Evolutionary conservation across 2,797 vertebrate species (phyloP).

Genomic region (Rhynchonycteris naso): DNA sequence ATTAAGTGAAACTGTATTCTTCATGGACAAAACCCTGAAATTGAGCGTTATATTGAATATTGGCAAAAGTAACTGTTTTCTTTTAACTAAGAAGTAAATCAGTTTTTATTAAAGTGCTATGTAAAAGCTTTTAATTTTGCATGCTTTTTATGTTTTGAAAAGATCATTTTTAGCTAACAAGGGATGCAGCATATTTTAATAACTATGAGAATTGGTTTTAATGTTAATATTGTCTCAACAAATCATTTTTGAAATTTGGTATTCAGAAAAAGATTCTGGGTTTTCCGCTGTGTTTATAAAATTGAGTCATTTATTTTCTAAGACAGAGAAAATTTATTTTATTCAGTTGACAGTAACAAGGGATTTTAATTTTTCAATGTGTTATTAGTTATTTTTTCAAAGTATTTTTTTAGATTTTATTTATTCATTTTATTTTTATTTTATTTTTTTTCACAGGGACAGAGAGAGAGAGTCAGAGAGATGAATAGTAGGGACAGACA

Average conservation of each 20-base stretch:
- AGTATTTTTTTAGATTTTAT: too few relatives aligned
- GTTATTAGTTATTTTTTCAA: conserved; percentile 35
- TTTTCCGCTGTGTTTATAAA: conserved; percentile 83
- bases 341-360: conserved; percentile 70
- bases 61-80: conserved; percentile 78
- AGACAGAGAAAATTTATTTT: conserved; percentile 77
- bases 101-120: conserved; percentile 82
- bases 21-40: conserved; percentile 68
- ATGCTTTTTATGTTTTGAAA: conserved; percentile 81
- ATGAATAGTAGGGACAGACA: too few relatives aligned
- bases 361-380: conserved; percentile 52
- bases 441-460: too few relatives aligned
- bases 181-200: conserved; percentile 82
- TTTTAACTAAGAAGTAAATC: conserved; percentile 80
- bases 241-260: conserved; percentile 82
- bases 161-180: conserved; percentile 84
- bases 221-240: conserved; percentile 82
- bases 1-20: conserved; percentile 70
- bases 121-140: conserved; percentile 84
- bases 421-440: too few relatives aligned
- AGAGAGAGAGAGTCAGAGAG: too few relatives aligned
- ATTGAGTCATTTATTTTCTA: conserved; percentile 77
- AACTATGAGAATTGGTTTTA: conserved; percentile 83
- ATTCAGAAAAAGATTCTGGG: conserved; percentile 78
- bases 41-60: conserved; percentile 72